Base-by-base conservation (phyloP, 2,797 vertebrate species). In the Ambastaia sidthimunki region DNA sequence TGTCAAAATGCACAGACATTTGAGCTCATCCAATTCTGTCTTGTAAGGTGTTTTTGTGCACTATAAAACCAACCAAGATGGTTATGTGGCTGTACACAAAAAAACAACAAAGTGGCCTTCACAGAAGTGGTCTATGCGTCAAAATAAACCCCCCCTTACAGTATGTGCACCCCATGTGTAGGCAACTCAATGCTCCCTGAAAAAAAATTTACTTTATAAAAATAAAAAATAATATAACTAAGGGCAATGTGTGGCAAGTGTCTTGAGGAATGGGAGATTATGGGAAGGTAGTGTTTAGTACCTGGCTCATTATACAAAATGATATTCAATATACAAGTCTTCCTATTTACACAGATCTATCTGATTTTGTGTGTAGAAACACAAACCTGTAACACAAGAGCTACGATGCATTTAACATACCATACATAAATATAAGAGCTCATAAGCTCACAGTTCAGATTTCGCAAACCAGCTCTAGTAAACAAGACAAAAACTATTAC, bases 331-430 rank as follows among this genome's bases (percentile, higher is more conserved):
- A 76, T 57, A 83, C 72, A 70, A 82, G 84, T 37, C 76, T 65
- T 84, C 19, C 54, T 86, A 86, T 86, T 80, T 86, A 84, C 82
- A 84, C 48, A 44, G 44, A 68, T 74, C 71, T 69, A 37, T 82
- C 60, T 54, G 47, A 57, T 75, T 78, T 48, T 66, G 50, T 16
- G 18, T 37, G 60, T 72, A 77, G 21, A 57, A 82, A 67, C 54
- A 62, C 11, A 41, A 55, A 82, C 28, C 67, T 80, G 74, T 70
- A 83, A 83, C 70, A 63, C 23, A 68, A 79, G 66, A 66, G 57
- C 50, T 54, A 59, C 25, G 31, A 57, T 65, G 70, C 25, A 9
- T 7, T 31, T 50, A 59, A 28, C 25, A 62, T 69, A 57, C 63
- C 74, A 78, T 31, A 72, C 62, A 79, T 54, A 66, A 34, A 47